phyloP scores from a whole-genome alignment of 2,113 vertebrate genomes.

The Theristicus caerulescens region DNA sequence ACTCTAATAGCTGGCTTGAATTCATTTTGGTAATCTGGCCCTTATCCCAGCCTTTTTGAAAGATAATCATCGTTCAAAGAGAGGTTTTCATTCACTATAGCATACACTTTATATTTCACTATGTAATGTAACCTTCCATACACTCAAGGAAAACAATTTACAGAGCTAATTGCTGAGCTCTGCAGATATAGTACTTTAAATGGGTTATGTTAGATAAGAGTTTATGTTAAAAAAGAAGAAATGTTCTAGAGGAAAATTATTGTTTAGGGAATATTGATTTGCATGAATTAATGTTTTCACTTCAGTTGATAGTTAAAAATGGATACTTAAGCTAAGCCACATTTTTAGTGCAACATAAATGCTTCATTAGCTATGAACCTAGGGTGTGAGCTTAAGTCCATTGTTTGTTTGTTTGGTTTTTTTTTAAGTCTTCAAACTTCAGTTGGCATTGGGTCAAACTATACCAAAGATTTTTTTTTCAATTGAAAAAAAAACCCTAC shows the following conservation, averaged over 20 bases:
- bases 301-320: slow-evolving; percentile 23
- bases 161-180: slow-evolving; percentile 44
- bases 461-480: neutral
- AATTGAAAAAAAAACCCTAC: neutral
- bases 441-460: neutral
- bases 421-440: neutral
- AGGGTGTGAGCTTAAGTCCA: neutral
- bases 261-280: slow-evolving; percentile 55
- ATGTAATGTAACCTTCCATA: slow-evolving; percentile 7
- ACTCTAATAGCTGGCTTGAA: neutral
- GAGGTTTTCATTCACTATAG: neutral
- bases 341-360: neutral
- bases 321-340: neutral
- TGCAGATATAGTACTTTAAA: slow-evolving; percentile 21
- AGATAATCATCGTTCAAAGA: slow-evolving; percentile 1
- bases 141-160: slow-evolving; percentile 34
- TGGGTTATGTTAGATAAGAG: slow-evolving; percentile 18
- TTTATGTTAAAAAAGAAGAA: slow-evolving; percentile 13
- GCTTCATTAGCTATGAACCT: neutral
- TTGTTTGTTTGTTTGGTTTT: neutral
- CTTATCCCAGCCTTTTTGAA: slow-evolving; percentile 15
- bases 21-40: neutral
- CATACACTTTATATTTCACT: slow-evolving; percentile 10
- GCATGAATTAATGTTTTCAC: slow-evolving; percentile 49
- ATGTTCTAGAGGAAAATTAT: slow-evolving; percentile 22